These are phyloP conservation scores for Decapterus maruadsi DNA, from an alignment of 2,797 vertebrate species.

Conservation along the genomic window DNA sequence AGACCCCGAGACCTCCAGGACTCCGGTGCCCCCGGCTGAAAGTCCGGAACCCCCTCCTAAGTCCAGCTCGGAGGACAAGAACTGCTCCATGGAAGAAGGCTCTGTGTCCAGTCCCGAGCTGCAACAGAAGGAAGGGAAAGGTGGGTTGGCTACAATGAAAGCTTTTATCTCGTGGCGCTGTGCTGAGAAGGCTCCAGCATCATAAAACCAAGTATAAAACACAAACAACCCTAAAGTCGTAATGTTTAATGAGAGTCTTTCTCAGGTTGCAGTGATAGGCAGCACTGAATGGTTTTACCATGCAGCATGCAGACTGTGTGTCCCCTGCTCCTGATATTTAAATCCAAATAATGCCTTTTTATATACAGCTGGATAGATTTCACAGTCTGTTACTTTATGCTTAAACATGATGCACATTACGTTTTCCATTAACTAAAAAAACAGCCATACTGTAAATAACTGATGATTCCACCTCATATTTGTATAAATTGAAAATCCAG, in stretches of 20 bases:
- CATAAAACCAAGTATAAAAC: slow-evolving; percentile 93
- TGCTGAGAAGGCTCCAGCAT: slow-evolving; percentile 88
- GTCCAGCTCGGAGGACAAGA: slow-evolving; percentile 90
- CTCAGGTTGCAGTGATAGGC: slow-evolving; percentile 86
- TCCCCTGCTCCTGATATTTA: slow-evolving; percentile 20
- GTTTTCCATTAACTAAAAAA: not conserved
- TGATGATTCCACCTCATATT: not conserved
- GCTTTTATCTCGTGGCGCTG: slow-evolving; percentile 90
- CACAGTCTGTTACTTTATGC: not conserved
- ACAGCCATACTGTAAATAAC: not conserved
- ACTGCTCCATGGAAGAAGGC: slow-evolving; percentile 91
- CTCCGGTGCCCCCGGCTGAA: slow-evolving; percentile 88
- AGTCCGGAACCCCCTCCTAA: slow-evolving; percentile 89
- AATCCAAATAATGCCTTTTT: not conserved
- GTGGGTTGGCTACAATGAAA: slow-evolving; percentile 90
- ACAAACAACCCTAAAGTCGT: slow-evolving; percentile 93
- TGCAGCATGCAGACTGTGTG: slow-evolving; percentile 62
- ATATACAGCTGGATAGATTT: not conserved
- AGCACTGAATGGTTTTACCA: slow-evolving; percentile 74
- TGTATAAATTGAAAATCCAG: not conserved
- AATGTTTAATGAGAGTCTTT: slow-evolving; percentile 92
- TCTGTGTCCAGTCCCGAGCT: slow-evolving; percentile 95
- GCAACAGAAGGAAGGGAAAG: slow-evolving; percentile 96
- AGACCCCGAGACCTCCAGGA: slow-evolving; percentile 88
- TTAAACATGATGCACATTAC: not conserved